Evolutionary conservation across 2,797 vertebrate species (phyloP).

Genomic region (Salarias fasciatus): DNA sequence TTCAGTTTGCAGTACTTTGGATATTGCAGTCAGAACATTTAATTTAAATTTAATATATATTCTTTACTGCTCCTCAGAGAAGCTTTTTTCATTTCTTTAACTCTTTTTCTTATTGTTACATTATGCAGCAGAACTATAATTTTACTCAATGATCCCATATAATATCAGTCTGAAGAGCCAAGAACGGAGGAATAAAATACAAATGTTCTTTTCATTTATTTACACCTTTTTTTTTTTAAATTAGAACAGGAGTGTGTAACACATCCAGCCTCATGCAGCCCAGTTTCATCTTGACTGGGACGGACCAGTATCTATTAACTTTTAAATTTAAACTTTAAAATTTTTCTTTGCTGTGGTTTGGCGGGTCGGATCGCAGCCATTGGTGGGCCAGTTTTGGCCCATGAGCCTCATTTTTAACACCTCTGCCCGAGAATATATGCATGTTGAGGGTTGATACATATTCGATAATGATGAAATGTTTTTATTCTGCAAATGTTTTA

Average conservation of each 20-base stretch:
- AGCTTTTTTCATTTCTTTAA: not conserved
- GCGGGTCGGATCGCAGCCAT: too few relatives aligned
- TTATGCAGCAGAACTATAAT: not conserved
- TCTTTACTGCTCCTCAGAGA: conserved; percentile 1
- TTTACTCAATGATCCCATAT: not conserved
- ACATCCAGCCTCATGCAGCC: too few relatives aligned
- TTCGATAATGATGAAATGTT: not conserved
- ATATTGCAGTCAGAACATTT: conserved; percentile 1
- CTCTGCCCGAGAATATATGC: not conserved
- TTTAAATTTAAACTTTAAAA: too few relatives aligned
- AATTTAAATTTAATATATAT: conserved; percentile 8
- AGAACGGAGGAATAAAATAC: not conserved
- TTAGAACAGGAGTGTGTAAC: too few relatives aligned
- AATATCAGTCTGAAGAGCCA: not conserved
- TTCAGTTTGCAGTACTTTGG: conserved; percentile 8
- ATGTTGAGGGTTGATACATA: too few relatives aligned
- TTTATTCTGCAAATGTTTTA: too few relatives aligned
- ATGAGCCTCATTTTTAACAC: too few relatives aligned
- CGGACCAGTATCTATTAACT: too few relatives aligned
- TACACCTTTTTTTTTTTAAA: too few relatives aligned
- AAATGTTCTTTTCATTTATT: not conserved
- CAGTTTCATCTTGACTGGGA: too few relatives aligned
- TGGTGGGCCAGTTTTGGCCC: too few relatives aligned
- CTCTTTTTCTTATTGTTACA: not conserved
- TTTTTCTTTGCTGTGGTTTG: too few relatives aligned